These are phyloP conservation scores for Lytechinus pictus DNA, from an alignment of 35 echinoderm and acorn worm genomes.

Conservation along the genomic window DNA sequence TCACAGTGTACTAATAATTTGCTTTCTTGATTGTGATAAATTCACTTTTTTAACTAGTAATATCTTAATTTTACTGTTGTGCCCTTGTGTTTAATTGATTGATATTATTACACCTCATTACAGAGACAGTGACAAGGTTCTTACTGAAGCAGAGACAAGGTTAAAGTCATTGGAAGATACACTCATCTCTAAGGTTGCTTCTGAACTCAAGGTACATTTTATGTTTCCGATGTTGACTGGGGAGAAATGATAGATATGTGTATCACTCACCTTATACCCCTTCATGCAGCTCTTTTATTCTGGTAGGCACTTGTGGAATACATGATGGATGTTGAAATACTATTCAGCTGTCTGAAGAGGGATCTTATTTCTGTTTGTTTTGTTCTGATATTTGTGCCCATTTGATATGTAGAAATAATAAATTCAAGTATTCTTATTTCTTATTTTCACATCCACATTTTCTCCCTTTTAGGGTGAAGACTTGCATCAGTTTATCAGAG, in stretches of 20 bases:
- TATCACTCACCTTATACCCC: too few species aligned
- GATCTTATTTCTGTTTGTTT: too few species aligned
- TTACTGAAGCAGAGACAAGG: slow-evolving; percentile 74
- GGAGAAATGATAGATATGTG: too few species aligned
- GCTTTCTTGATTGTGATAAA: too few species aligned
- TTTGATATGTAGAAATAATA: too few species aligned
- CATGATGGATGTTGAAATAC: too few species aligned
- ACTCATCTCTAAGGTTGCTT: slow-evolving; percentile 51
- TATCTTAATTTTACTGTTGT: neutral
- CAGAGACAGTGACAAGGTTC: slow-evolving; percentile 69
- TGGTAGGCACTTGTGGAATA: too few species aligned
- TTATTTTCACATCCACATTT: neutral
- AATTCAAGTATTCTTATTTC: neutral
- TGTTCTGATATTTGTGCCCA: too few species aligned
- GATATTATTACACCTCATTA: neutral
- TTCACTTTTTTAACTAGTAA: too few species aligned
- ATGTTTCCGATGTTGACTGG: neutral
- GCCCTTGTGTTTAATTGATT: neutral
- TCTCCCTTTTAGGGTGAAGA: slow-evolving; percentile 69
- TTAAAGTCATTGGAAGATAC: slow-evolving; percentile 51
- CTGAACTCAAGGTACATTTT: slow-evolving; percentile 50
- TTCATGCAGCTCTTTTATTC: too few species aligned
- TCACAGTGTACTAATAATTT: too few species aligned
- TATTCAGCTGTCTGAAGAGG: too few species aligned
- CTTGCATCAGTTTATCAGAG: slow-evolving; percentile 63